These are phyloP conservation scores for Malacosoma neustria DNA, from an alignment of 2,888 invertebrate species.

Conservation along the genomic window DNA sequence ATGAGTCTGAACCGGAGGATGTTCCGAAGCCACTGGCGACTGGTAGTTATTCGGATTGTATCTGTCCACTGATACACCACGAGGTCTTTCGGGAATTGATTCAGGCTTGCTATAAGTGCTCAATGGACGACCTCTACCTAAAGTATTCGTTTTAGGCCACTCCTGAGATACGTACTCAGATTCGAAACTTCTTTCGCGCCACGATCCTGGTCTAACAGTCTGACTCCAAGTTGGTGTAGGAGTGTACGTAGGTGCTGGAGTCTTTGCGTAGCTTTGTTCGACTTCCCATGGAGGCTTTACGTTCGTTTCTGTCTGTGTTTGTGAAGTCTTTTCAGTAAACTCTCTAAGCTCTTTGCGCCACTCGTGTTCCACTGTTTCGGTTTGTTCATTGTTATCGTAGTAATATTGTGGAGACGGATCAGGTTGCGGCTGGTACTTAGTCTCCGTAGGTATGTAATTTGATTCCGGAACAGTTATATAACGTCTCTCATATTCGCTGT, in stretches of 20 bases:
- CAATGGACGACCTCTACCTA: conserved; percentile 57
- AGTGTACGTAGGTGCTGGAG: conserved; percentile 36
- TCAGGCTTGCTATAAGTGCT: conserved; percentile 46
- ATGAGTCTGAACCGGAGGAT: conserved; percentile 63
- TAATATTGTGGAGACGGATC: conserved; percentile 63
- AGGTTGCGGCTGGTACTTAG: conserved; percentile 56
- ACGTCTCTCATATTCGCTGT: conserved; percentile 65
- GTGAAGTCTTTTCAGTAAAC: conserved; percentile 58
- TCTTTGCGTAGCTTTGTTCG: conserved; percentile 42
- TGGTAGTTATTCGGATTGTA: conserved; percentile 62
- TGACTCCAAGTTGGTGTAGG: conserved; percentile 66
- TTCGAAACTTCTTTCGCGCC: conserved; percentile 64
- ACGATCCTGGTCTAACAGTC: conserved; percentile 56
- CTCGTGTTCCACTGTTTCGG: conserved; percentile 52
- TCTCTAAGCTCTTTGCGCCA: conserved; percentile 68
- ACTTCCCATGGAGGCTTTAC: conserved; percentile 61
- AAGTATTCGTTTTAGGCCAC: conserved; percentile 54
- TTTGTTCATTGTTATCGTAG: conserved; percentile 58
- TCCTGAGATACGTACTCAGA: conserved; percentile 58
- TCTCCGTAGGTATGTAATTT: conserved; percentile 56
- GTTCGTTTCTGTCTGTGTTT: conserved; percentile 35
- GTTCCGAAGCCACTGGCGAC: conserved; percentile 47
- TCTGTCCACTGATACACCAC: conserved; percentile 64
- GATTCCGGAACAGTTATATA: conserved; percentile 65
- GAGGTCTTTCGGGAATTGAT: conserved; percentile 40